A percentile compares a stretch with the other conserved stretches of the same genome.
These are phyloP conservation scores for Heliornis fulica DNA, from an alignment of 2,113 vertebrate species.

Conservation along the genomic window DNA sequence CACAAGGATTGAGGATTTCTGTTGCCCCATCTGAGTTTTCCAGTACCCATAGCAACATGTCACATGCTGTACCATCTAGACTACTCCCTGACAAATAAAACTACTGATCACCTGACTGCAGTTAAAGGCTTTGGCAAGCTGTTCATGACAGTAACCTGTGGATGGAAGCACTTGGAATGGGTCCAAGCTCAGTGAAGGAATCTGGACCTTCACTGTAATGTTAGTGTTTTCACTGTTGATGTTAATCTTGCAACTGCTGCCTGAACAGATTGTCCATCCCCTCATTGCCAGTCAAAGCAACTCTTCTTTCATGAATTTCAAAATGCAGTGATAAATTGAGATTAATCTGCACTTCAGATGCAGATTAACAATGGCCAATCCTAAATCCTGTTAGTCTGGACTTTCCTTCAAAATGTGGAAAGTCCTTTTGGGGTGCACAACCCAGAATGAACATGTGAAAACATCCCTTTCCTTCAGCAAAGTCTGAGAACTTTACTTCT, in stretches of 20 bases:
- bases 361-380: background rate
- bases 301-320: background rate
- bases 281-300: background rate
- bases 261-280: background rate
- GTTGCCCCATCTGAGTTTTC: background rate
- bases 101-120: background rate
- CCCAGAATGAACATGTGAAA: background rate
- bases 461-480: background rate
- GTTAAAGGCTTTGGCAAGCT: background rate
- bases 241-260: background rate
- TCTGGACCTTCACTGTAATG: background rate
- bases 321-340: background rate
- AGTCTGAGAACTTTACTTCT: background rate
- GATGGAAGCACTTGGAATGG: background rate
- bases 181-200: background rate
- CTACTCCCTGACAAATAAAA: background rate
- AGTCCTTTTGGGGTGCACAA: background rate
- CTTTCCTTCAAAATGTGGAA: background rate
- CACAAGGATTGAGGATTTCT: background rate
- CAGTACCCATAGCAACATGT: background rate
- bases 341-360: background rate
- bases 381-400: background rate
- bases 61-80: accelerated
- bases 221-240: background rate
- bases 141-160: background rate